Conservation (phyloP, 2,888 invertebrate species). For the Amorpha juglandis region DNA sequence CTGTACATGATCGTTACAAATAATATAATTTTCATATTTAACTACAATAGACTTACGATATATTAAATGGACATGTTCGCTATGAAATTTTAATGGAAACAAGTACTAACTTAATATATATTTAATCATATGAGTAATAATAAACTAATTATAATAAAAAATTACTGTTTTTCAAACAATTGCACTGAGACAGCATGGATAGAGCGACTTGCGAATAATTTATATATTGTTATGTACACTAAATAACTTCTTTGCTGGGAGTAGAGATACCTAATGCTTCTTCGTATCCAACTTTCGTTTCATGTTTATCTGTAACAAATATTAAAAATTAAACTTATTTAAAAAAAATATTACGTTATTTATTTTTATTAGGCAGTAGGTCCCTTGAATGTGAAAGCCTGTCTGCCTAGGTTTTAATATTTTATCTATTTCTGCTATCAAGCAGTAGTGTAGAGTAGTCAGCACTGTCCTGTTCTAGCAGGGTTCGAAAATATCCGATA, state of each 20-base stretch:
- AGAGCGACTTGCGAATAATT: constrained; percentile 56
- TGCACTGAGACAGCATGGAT: constrained; percentile 74
- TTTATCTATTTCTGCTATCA: too few relatives aligned
- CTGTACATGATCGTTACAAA: constrained; percentile 62
- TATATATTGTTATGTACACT: constrained; percentile 59
- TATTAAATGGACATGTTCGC: constrained; percentile 75
- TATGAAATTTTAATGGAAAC: constrained; percentile 64
- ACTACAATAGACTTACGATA: constrained; percentile 65
- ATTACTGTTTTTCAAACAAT: constrained; percentile 75
- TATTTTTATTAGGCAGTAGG: too few relatives aligned
- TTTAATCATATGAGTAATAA: constrained; percentile 51
- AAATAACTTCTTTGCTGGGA: constrained; percentile 93
- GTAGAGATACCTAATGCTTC: constrained; percentile 96
- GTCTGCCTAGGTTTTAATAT: too few relatives aligned
- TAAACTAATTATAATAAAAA: constrained; percentile 58
- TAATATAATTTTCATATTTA: constrained; percentile 51
- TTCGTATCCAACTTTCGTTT: constrained; percentile 91
- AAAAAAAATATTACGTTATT: too few relatives aligned
- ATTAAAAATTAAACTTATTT: not conserved
- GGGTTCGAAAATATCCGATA: too few relatives aligned
- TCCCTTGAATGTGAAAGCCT: too few relatives aligned
- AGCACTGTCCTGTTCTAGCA: too few relatives aligned
- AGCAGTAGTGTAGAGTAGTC: too few relatives aligned
- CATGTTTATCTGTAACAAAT: constrained; percentile 76
- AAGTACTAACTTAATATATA: constrained; percentile 53